Base-by-base conservation (phyloP, 2,113 vertebrate species). In the Numenius arquata region DNA sequence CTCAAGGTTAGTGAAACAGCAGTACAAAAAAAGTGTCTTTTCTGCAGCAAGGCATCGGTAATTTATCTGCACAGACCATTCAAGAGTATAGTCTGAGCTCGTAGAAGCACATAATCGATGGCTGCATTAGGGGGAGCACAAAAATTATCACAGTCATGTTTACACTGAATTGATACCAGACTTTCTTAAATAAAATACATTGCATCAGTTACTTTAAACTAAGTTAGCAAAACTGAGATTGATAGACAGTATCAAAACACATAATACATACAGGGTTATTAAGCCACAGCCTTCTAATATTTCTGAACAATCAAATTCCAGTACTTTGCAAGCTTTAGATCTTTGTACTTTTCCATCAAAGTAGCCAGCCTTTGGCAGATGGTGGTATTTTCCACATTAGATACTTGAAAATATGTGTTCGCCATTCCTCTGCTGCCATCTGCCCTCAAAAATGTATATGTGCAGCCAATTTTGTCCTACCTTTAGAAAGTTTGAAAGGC, bases 341-440 rank as follows among this genome's bases (percentile, higher is more conserved):
- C 66, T 89, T 82, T 73, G 65, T 76, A 89, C 30, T 95, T 93
- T 92, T 96, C 68, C 78, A 65, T 86, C 40, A 72, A 62, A 79
- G 71, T 25, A 81, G 47, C 29, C 78, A 90, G 86, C 9, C 59
- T 84, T 73, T 88, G 81, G 81, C 77, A 91, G 53, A 15, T 25
- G 19, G 36, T 76, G 45, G 38, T 29, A 40, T 76, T 88, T 48
- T 73, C 7, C 53, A 7, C 19, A 3, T 3, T 50, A 67, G 38
- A 38, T 90, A 6, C n/a, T 45, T 5, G 4, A 53, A 32, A 71
- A 90, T 71, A 20, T 19, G 30, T 41, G 48, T 97, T 97, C 87
- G 88, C 94, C 89, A 68, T 94, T 97, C 94, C 95, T 98, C 94
- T 98, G 96, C 98, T 98, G 98, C 98, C 98, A 98, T 95, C 98